phyloP scores from a whole-genome alignment of 2,888 invertebrate species.

The Trichopria drosophilae region DNA sequence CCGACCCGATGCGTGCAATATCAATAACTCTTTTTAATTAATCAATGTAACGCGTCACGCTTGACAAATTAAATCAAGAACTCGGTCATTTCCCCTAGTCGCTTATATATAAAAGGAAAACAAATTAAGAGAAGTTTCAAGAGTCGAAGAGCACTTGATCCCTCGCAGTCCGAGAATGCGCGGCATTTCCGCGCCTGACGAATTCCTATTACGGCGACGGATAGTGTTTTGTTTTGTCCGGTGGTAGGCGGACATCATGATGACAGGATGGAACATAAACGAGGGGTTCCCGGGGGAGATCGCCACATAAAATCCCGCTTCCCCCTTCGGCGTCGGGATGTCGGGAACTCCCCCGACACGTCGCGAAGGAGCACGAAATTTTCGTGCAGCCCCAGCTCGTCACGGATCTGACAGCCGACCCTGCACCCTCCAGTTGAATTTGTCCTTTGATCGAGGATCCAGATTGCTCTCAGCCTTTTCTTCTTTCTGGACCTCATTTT shows the following conservation, averaged over 20 bases:
- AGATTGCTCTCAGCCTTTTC: conserved; percentile 36
- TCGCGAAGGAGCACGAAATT: neutral
- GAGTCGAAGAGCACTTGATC: conserved; percentile 1
- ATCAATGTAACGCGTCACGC: too few relatives aligned
- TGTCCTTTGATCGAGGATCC: conserved; percentile 41
- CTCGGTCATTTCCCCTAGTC: too few relatives aligned
- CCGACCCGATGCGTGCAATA: too few relatives aligned
- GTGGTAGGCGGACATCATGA: conserved; percentile 53
- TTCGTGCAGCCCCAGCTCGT: conserved; percentile 3
- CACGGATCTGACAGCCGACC: conserved; percentile 22
- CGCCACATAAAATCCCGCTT: conserved; percentile 55
- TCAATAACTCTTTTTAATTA: too few relatives aligned
- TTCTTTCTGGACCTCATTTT: conserved; percentile 35
- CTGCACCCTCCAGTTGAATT: neutral
- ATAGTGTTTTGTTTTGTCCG: conserved; percentile 54
- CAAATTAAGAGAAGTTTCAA: conserved; percentile 24
- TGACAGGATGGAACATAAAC: conserved; percentile 55
- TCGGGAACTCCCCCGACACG: conserved; percentile 46
- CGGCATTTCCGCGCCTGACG: conserved; percentile 25
- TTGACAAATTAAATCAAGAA: too few relatives aligned
- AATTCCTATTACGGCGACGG: conserved; percentile 42
- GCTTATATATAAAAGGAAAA: too few relatives aligned
- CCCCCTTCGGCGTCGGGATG: conserved; percentile 56
- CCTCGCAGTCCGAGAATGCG: conserved; percentile 18
- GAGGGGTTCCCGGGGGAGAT: conserved; percentile 54